These are phyloP conservation scores for Neoarius graeffei DNA, from an alignment of 2,113 vertebrate genomes.

Conservation along the genomic window DNA sequence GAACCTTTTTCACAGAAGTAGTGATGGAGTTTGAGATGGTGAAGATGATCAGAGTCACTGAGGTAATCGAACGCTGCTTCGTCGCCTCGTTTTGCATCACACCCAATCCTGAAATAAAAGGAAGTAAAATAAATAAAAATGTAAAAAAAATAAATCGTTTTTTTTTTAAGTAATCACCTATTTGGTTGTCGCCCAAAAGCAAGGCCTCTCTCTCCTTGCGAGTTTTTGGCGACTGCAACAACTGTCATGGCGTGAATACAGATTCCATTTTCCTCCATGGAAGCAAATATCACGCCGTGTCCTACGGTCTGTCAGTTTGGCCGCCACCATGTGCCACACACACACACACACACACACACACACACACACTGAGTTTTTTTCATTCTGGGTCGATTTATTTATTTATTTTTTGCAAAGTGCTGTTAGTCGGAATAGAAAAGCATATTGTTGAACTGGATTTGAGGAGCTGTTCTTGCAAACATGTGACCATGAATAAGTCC, in stretches of 20 bases:
- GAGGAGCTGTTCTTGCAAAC: no score
- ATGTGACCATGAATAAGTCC: background rate
- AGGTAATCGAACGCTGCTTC: background rate
- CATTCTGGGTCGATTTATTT: background rate
- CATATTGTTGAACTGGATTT: background rate
- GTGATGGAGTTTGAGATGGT: background rate
- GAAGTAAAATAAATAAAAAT: slow-evolving; percentile 7
- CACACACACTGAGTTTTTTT: background rate
- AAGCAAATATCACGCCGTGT: slow-evolving; percentile 52
- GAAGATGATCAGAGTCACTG: background rate
- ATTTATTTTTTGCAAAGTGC: background rate
- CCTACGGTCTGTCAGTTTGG: slow-evolving; percentile 55
- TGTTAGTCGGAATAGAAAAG: background rate
- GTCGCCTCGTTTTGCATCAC: background rate
- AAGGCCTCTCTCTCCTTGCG: slow-evolving; percentile 38
- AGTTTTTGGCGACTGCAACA: slow-evolving; percentile 47
- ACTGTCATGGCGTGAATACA: slow-evolving; percentile 54
- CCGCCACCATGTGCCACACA: slow-evolving; percentile 39
- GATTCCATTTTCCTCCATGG: slow-evolving; percentile 47
- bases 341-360: slow-evolving; percentile 29
- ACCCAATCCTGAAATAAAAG: background rate
- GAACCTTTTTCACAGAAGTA: background rate
- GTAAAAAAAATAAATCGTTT: background rate
- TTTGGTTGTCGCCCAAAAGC: slow-evolving; percentile 45
- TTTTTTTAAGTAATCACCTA: slow-evolving; percentile 16